Evolutionary conservation across 2,888 invertebrate species (phyloP), one percentile per base, ranked within the genome.

Genomic region (Strigamia transsilvanica): DNA sequence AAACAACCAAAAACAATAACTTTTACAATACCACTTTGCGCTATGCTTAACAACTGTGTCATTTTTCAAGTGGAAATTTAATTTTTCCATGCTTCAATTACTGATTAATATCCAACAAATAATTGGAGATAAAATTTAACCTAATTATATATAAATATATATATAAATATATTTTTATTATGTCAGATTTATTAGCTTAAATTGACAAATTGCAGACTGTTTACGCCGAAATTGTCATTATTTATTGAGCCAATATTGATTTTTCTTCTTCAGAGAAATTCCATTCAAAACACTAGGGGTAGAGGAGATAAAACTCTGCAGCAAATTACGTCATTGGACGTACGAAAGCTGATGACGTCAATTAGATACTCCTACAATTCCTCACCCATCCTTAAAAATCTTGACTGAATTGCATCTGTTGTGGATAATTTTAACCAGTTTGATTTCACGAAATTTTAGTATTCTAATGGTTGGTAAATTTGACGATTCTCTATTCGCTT

Each of bases 221-320:
- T 42, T n/a, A n/a, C 15, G 61, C 77, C 38, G 18, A 46, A 46
- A 41, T 34, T 42, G 13, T 61, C 42, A 79, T 79, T 61, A 80
- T 80, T 21, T 21, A 42, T 56, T n/a, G 4, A 82, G 66, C 21
- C 10, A 42, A 51, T 83, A 83, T 66, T 21, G 61, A 66, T 66
- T 66, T 66, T 21, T 18, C 61, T 23, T 23, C 23, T 66, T 23
- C 61, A 66, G 61, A 66, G 61, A 66, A 66, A 66, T 66, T 23
- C 61, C 61, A 66, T 66, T 66, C 23, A 66, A n/a, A 12, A 66
- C 23, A 21, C 61, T 23, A 66, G 23, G 61, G 61, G 61, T 66
- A 23, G 61, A 18, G 7, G 23, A 66, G 61, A 66, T 46, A 23
- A 66, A 66, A 66, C 23, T 51, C 51, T 66, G 61, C 61, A 66